Percentiles rank a stretch among this genome's conserved stretches.
Evolutionary conservation across 2,113 vertebrate genomes (phyloP).

Genomic region (Rissa tridactyla): DNA sequence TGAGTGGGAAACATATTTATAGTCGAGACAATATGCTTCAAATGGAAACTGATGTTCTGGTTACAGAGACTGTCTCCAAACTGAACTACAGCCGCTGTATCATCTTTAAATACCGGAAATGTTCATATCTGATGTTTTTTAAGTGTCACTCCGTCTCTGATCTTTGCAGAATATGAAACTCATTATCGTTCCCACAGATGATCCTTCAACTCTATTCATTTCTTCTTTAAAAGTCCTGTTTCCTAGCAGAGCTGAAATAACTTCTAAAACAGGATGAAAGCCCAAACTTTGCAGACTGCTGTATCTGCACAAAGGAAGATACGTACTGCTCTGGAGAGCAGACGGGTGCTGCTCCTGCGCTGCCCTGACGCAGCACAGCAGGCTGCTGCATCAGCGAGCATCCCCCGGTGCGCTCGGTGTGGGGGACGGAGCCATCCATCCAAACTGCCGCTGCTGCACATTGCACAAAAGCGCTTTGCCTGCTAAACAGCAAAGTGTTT

Average conservation of each 20-base stretch:
- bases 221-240: neutral
- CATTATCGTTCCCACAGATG: neutral
- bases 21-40: neutral
- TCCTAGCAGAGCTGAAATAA: neutral
- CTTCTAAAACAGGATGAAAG: neutral
- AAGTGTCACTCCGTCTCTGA: neutral
- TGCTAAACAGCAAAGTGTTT: neutral
- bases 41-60: neutral
- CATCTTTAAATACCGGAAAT: neutral
- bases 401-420: rapidly evolving
- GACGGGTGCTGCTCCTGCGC: rapidly evolving
- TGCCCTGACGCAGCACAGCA: neutral
- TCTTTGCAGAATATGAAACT: neutral
- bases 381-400: neutral
- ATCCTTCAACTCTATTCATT: rapidly evolving
- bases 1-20: neutral
- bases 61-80: neutral
- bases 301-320: neutral
- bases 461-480: neutral
- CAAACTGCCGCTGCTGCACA: neutral
- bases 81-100: neutral
- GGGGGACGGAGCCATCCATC: neutral
- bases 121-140: neutral
- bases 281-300: neutral
- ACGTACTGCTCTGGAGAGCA: neutral